Percentiles rank a stretch among this genome's conserved stretches.
Conservation (phyloP, 2,888 invertebrate species). For the Oxycera nigricornis region DNA sequence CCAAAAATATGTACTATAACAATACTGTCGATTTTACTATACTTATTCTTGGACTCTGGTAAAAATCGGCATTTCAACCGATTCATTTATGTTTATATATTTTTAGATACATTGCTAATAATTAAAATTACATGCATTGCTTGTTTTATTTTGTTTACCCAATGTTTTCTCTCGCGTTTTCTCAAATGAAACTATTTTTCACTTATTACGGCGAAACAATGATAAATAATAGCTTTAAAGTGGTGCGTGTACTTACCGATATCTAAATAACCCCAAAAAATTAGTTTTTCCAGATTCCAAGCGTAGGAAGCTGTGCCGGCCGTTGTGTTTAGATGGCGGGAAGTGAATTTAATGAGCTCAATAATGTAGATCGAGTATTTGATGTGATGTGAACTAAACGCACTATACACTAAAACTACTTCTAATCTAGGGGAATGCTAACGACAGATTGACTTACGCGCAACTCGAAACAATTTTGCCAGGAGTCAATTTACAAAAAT, state of each 20-base stretch:
- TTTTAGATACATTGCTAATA: not conserved
- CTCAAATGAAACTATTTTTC: not conserved
- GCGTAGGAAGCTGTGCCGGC: conserved; percentile 11
- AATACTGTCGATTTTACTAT: no score
- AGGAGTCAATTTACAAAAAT: conserved; percentile 5
- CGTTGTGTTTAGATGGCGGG: not conserved
- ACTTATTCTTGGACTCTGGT: not conserved
- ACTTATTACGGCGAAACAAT: not conserved
- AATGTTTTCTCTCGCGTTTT: not conserved
- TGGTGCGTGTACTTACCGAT: not conserved
- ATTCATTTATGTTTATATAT: not conserved
- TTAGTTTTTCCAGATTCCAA: not conserved
- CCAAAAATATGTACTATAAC: no score
- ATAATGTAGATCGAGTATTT: not conserved
- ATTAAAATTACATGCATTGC: not conserved
- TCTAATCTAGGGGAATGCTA: conserved; percentile 22
- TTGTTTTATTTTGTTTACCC: not conserved
- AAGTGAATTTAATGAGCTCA: conserved; percentile 9
- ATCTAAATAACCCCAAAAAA: not conserved
- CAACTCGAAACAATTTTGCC: not conserved
- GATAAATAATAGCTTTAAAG: not conserved
- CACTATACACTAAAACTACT: not conserved
- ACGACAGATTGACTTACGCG: conserved; percentile 5
- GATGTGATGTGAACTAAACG: not conserved
- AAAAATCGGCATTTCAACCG: not conserved